Conservation (phyloP, 2,888 invertebrate species). For the Leptinotarsa rubiginosa region DNA sequence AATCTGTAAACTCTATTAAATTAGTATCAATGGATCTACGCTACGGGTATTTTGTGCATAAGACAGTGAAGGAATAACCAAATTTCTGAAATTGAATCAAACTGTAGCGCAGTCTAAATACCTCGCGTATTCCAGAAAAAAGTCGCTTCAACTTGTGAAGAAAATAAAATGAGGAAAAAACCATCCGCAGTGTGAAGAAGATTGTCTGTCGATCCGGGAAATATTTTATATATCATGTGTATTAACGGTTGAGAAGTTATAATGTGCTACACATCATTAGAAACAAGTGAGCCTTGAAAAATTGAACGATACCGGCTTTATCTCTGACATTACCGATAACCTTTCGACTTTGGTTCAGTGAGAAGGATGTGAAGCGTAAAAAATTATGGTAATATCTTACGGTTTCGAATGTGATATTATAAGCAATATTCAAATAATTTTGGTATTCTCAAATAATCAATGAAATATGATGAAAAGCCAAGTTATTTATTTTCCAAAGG, state of each 20-base stretch:
- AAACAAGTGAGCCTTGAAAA: slow-evolving; percentile 58
- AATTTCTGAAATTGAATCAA: too few species aligned
- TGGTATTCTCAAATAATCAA: slow-evolving; percentile 3
- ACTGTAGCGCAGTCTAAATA: too few species aligned
- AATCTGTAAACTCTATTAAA: too few species aligned
- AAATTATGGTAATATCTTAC: slow-evolving; percentile 37
- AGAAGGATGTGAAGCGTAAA: slow-evolving; percentile 51
- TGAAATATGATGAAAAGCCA: not conserved
- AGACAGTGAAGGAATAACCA: too few species aligned
- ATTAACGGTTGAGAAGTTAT: slow-evolving; percentile 29
- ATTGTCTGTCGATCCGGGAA: not conserved
- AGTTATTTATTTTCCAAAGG: too few species aligned
- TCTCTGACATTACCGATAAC: slow-evolving; percentile 51
- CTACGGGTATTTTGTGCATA: too few species aligned
- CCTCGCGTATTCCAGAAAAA: too few species aligned
- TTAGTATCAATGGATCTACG: too few species aligned
- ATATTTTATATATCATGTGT: slow-evolving; percentile 19
- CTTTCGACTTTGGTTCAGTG: slow-evolving; percentile 56
- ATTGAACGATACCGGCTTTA: slow-evolving; percentile 41
- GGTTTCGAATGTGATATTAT: not conserved
- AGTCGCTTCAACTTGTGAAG: too few species aligned
- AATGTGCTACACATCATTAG: slow-evolving; percentile 54
- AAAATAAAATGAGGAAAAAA: too few species aligned
- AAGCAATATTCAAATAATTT: slow-evolving; percentile 5
- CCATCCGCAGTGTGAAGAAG: too few species aligned